Conservation (phyloP, 2,797 vertebrate genomes). For the Aythya fuligula region DNA sequence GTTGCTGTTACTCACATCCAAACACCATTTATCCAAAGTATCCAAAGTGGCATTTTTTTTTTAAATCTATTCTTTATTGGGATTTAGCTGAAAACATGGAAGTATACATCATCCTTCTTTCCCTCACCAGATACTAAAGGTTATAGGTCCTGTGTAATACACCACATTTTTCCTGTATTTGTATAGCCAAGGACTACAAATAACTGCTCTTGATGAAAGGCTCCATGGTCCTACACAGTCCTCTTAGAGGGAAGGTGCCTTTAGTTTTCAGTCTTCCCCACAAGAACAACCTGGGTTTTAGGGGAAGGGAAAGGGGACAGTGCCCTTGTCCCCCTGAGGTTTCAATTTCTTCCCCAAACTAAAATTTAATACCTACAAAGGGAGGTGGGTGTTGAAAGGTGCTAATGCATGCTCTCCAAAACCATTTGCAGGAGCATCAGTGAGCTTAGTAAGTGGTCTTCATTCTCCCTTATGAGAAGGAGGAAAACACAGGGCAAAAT, state of each 20-base stretch:
- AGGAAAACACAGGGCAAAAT: neutral
- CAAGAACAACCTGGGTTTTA: neutral
- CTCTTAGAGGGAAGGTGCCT: fast-evolving
- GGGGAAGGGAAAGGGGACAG: too few species aligned
- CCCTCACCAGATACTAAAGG: neutral
- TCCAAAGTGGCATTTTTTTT: neutral
- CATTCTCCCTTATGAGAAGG: fast-evolving
- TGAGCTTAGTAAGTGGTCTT: neutral
- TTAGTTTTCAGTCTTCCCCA: neutral
- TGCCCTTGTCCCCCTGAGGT: fast-evolving
- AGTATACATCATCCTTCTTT: fast-evolving
- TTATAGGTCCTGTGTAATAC: fast-evolving
- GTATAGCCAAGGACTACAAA: neutral
- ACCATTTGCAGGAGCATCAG: neutral
- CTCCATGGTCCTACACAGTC: too few species aligned
- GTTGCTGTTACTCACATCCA: neutral
- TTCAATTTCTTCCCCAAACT: neutral
- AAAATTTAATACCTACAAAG: neutral
- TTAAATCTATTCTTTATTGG: fast-evolving
- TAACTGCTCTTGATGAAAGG: neutral
- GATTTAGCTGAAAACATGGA: neutral
- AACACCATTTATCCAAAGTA: neutral
- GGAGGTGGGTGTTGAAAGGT: neutral
- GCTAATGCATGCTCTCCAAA: too few species aligned
- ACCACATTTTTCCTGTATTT: neutral